These are phyloP conservation scores for Scatophagus argus DNA, from an alignment of 2,113 vertebrate genomes.

Conservation along the genomic window DNA sequence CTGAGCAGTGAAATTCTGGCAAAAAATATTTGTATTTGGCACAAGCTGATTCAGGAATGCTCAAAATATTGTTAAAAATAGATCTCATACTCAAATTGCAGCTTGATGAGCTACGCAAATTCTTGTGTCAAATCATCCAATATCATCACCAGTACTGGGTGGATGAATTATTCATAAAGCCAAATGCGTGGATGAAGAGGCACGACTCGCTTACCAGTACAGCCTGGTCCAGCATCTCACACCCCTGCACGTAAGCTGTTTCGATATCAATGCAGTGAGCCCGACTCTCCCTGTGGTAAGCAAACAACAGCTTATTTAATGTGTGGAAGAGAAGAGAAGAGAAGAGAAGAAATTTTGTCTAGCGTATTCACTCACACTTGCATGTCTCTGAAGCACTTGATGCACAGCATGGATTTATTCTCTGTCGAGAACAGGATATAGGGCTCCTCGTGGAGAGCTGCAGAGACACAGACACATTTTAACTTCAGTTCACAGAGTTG, in stretches of 20 bases:
- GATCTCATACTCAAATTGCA: background rate
- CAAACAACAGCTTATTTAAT: background rate
- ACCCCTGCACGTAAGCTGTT: constrained; percentile 92
- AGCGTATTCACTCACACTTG: constrained; percentile 86
- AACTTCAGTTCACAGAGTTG: constrained; percentile 7
- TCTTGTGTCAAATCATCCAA: constrained; percentile 4
- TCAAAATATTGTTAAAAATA: background rate
- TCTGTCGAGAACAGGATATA: constrained; percentile 97
- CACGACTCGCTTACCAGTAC: constrained; percentile 85
- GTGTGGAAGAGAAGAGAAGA: background rate
- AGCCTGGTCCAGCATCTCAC: constrained; percentile 93
- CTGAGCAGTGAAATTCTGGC: background rate
- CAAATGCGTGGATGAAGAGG: constrained; percentile 17
- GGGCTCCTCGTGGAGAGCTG: constrained; percentile 93
- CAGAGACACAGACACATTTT: constrained; percentile 26
- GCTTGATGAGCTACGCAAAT: background rate
- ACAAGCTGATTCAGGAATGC: background rate
- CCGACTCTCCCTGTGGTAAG: constrained; percentile 87
- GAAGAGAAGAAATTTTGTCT: background rate
- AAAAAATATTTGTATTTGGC: background rate
- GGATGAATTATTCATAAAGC: constrained; percentile 36
- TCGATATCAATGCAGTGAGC: constrained; percentile 96
- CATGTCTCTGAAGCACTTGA: constrained; percentile 97
- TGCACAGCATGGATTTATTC: constrained; percentile 95
- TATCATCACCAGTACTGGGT: constrained; percentile 2